A percentile compares a stretch with the other conserved stretches of the same genome.
These are phyloP conservation scores for Anoura caudifer DNA, from an alignment of 2,113 vertebrate genomes.

Conservation along the genomic window DNA sequence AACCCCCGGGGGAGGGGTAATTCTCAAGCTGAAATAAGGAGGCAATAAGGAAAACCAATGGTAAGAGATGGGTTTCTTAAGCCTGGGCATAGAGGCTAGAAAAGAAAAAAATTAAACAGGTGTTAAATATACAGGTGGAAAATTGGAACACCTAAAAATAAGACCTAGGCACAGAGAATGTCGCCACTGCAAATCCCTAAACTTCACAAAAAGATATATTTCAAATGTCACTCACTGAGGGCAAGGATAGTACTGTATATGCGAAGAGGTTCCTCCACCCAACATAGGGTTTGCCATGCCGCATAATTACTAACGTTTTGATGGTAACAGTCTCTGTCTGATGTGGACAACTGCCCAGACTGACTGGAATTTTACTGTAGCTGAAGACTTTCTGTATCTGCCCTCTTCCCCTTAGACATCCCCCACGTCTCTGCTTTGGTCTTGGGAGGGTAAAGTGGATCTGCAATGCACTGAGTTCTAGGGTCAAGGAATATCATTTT, in stretches of 20 bases:
- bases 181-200: neutral
- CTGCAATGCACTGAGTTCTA: neutral
- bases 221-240: neutral
- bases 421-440: neutral
- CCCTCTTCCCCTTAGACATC: neutral
- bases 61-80: neutral
- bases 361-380: neutral
- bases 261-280: neutral
- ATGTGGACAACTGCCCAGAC: neutral
- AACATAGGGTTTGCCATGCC: neutral
- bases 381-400: neutral
- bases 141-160: neutral
- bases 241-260: neutral
- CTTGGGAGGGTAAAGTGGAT: neutral
- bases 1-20: neutral
- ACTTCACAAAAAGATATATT: neutral
- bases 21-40: neutral
- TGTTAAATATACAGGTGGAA: neutral
- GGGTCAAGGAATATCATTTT: neutral
- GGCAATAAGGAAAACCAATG: neutral
- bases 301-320: neutral
- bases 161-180: neutral
- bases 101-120: neutral
- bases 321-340: neutral
- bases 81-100: neutral